Evolutionary conservation across 1,140 invertebrate genomes (phyloP).

Genomic region (Magallana angulata): DNA sequence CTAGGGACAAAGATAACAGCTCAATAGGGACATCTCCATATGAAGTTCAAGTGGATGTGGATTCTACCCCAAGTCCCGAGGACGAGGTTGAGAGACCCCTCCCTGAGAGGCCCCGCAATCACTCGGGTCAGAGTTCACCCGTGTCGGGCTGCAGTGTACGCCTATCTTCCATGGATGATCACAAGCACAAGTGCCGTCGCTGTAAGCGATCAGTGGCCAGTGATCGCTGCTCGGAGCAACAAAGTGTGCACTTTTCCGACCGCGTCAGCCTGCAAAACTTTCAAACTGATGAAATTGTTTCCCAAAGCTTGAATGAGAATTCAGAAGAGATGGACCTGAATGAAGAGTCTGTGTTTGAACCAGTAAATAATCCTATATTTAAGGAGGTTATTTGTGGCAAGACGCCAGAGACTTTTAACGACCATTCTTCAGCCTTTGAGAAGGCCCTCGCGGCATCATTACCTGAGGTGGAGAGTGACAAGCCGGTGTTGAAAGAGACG

Average conservation of each 20-base stretch:
- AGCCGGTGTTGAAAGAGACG: conserved; percentile 52
- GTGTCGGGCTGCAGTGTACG: conserved; percentile 63
- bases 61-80: conserved; percentile 49
- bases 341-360: conserved; percentile 30
- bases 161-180: conserved; percentile 56
- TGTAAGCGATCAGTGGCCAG: conserved; percentile 51
- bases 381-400: conserved; percentile 22
- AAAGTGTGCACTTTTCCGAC: conserved; percentile 65
- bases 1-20: conserved; percentile 60
- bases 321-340: conserved; percentile 49
- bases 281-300: conserved; percentile 60
- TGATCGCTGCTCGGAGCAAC: conserved; percentile 59
- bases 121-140: conserved; percentile 68
- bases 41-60: conserved; percentile 62
- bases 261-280: conserved; percentile 67
- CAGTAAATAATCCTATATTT: conserved; percentile 21
- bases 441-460: conserved; percentile 57
- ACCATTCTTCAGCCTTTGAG: conserved; percentile 47
- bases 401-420: conserved; percentile 35
- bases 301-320: conserved; percentile 60
- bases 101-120: conserved; percentile 47
- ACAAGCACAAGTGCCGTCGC: conserved; percentile 55
- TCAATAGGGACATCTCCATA: conserved; percentile 59
- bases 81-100: conserved; percentile 47
- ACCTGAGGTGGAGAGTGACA: conserved; percentile 73